Conservation (phyloP, 2,797 vertebrate species). For the Botia almorhae region DNA sequence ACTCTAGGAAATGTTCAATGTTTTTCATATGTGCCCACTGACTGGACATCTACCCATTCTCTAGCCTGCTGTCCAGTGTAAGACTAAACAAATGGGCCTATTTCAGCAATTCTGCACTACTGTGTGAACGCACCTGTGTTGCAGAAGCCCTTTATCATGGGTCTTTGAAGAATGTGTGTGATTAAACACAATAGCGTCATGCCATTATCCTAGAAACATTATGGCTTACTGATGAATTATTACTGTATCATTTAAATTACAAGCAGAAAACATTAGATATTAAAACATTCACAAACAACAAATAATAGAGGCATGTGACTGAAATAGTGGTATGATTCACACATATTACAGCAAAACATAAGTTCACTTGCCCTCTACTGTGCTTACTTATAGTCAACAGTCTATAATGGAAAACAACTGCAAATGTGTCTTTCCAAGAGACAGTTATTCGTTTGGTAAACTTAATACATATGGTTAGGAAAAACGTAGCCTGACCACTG, state of each 20-base stretch:
- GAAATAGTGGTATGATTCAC: background rate
- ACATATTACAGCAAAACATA: too few species aligned
- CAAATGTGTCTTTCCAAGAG: too few species aligned
- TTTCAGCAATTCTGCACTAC: constrained; percentile 9
- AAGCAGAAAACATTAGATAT: background rate
- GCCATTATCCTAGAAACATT: background rate
- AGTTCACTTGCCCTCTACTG: too few species aligned
- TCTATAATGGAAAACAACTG: too few species aligned
- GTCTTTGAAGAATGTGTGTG: constrained; percentile 40
- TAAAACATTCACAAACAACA: too few species aligned
- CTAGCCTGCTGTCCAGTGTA: background rate
- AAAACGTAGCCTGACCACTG: background rate
- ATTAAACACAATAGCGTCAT: background rate
- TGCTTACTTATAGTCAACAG: too few species aligned
- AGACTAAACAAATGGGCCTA: background rate
- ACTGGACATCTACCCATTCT: background rate
- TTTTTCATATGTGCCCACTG: constrained; percentile 32
- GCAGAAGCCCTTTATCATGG: constrained; percentile 31
- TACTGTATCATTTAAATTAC: too few species aligned
- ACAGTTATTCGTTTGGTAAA: background rate
- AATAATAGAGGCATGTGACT: background rate
- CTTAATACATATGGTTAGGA: background rate
- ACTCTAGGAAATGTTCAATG: constrained; percentile 36
- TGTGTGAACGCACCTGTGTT: constrained; percentile 42
- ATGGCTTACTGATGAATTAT: too few species aligned